These are phyloP conservation scores for Drosophila nigricruria DNA, from an alignment of 2,888 invertebrate species.

Conservation along the genomic window DNA sequence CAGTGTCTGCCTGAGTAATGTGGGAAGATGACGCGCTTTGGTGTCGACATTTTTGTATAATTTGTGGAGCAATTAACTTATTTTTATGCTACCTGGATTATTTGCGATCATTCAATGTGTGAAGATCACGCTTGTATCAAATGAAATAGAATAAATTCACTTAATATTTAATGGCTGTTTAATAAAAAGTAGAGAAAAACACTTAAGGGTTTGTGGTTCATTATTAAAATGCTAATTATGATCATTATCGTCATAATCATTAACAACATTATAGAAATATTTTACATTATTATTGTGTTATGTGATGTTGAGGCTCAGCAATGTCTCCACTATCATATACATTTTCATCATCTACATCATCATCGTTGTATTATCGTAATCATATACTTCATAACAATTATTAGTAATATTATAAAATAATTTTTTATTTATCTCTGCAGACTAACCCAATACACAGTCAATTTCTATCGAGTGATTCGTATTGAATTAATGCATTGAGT, in stretches of 20 bases:
- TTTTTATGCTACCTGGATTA: slow-evolving; percentile 19
- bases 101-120: slow-evolving; percentile 17
- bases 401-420: too few species aligned
- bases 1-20: slow-evolving; percentile 51
- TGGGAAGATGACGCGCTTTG: slow-evolving; percentile 64
- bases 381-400: too few species aligned
- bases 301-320: too few species aligned
- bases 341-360: too few species aligned
- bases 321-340: too few species aligned
- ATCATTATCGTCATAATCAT: neutral
- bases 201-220: too few species aligned
- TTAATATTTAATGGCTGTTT: neutral
- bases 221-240: neutral
- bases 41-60: slow-evolving; percentile 23
- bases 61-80: slow-evolving; percentile 27
- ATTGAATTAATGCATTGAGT: neutral
- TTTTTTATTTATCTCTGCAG: too few species aligned
- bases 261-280: neutral
- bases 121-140: slow-evolving; percentile 18
- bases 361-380: too few species aligned
- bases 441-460: too few species aligned
- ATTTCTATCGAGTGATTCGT: neutral
- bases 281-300: too few species aligned
- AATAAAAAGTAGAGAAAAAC: neutral
- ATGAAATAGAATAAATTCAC: neutral